Evolutionary conservation across 2,888 invertebrate species (phyloP), one percentile per base, ranked within the genome.

Genomic region (Xestia ashworthii): DNA sequence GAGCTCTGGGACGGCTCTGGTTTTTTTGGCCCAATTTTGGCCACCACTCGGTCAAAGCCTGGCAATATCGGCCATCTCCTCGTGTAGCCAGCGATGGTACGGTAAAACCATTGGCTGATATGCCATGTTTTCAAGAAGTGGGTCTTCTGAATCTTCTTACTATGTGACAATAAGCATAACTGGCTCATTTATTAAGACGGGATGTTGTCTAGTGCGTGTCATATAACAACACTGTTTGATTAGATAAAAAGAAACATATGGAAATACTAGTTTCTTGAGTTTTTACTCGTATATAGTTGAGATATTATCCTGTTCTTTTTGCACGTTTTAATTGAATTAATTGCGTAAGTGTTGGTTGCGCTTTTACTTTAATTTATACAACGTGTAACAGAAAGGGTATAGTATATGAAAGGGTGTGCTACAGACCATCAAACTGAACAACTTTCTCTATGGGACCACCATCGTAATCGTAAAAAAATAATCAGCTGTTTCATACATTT

Each of bases 181-280:
- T 77, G 50, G 73, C 22, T 55, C 62, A 78, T 78, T 71, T 65
- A 68, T 76, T 81, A 81, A 73, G 74, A 82, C 83, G 74, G 86
- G 83, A 84, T 86, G 83, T 82, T 41, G 83, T 53, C 70, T 48
- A 82, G 85, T 85, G 82, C 78, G 68, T 82, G 66, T 85, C 82
- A 73, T 70, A 38, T 83, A 69, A 46, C 83, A 76, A 74, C 76
- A 78, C 72, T 71, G 74, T 67, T 82, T 84, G 86, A 86, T 84
- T 78, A 84, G 70, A 82, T 83, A 38, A 74, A 62, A 66, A 65
- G 32, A 62, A 71, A 71, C 19, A 71, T 75, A 84, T 83, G 83
- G 74, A 70, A 55, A 82, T 73, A 82, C 82, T 19, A 48, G 66
- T 71, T 50, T 44, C n/a, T 75, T 25, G 12, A 46, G 19, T 66